Base-by-base conservation (phyloP, 2,113 vertebrate species). In the Sardina pilchardus region DNA sequence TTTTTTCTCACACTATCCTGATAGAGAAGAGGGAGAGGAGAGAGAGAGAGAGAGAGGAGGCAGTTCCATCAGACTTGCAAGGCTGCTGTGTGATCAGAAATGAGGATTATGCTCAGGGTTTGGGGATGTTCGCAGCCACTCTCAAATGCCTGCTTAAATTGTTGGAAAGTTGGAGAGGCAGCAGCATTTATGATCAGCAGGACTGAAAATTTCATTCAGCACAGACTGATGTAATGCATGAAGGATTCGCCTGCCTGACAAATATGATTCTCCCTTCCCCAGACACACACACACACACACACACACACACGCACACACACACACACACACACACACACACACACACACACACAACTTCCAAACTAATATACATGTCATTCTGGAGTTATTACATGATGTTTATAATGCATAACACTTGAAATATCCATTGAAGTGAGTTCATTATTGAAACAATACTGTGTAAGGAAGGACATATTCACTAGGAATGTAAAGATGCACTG, bases 251-350 rank as follows among this genome's bases (percentile, higher is more conserved):
- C 90, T 91, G 86, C 89, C 86, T 92, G 90, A 91, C 90, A 93
- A 94, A 94, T 93, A 89, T 86, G 91, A 94, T 67, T 26, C 3
- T 9, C 21, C 19, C 53, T n/a, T n/a, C n/a, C n/a, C n/a, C n/a
- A n/a, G n/a, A n/a, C n/a, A n/a, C n/a, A n/a, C n/a, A n/a, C n/a
- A n/a, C n/a, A n/a, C n/a, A n/a, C n/a, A n/a, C n/a, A n/a, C n/a
- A n/a, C n/a, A n/a, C n/a, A n/a, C n/a, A n/a, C n/a, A n/a, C n/a
- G n/a, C n/a, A n/a, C n/a, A n/a, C n/a, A n/a, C n/a, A n/a, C n/a
- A n/a, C n/a, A n/a, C n/a, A n/a, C n/a, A n/a, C n/a, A n/a, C n/a
- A n/a, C n/a, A n/a, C n/a, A n/a, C n/a, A n/a, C n/a, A n/a, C n/a
- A n/a, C n/a, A n/a, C n/a, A n/a, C n/a, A n/a, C 16, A 14, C 48